phyloP scores from a whole-genome alignment of 2,888 invertebrate species.

The Empis stercorea region DNA sequence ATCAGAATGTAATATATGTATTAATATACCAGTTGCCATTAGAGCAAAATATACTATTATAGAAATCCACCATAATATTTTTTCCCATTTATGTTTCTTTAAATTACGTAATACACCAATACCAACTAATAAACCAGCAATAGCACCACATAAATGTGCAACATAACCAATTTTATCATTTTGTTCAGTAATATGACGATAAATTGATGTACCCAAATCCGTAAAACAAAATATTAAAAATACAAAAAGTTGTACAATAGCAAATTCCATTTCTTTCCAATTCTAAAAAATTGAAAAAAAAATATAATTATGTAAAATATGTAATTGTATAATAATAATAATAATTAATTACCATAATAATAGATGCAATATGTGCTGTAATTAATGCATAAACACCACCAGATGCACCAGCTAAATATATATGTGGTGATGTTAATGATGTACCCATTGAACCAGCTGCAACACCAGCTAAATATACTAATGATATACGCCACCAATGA shows the following conservation, averaged over 20 bases:
- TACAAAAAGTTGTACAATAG: constrained; percentile 68
- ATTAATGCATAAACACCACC: constrained; percentile 92
- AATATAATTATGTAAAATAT: background rate
- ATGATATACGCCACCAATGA: constrained; percentile 80
- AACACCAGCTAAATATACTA: constrained; percentile 75
- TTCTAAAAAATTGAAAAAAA: constrained; percentile 50
- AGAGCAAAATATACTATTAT: constrained; percentile 55
- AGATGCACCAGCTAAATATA: constrained; percentile 82
- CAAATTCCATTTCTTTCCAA: constrained; percentile 95
- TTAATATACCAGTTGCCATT: constrained; percentile 58
- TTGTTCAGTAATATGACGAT: constrained; percentile 61
- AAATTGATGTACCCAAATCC: constrained; percentile 84
- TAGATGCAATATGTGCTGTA: constrained; percentile 84
- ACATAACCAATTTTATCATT: constrained; percentile 80
- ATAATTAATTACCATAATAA: constrained; percentile 49
- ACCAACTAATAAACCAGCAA: constrained; percentile 72
- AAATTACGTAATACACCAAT: constrained; percentile 75
- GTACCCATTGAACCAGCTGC: constrained; percentile 74
- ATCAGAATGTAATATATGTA: constrained; percentile 54
- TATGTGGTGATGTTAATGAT: constrained; percentile 63
- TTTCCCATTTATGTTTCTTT: constrained; percentile 68
- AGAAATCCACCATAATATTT: constrained; percentile 67
- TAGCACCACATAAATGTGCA: constrained; percentile 84
- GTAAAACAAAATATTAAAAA: constrained; percentile 67
- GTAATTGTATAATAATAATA: too few species aligned